Conservation (phyloP, 2,113 vertebrate species). For the Thalassoma bifasciatum region DNA sequence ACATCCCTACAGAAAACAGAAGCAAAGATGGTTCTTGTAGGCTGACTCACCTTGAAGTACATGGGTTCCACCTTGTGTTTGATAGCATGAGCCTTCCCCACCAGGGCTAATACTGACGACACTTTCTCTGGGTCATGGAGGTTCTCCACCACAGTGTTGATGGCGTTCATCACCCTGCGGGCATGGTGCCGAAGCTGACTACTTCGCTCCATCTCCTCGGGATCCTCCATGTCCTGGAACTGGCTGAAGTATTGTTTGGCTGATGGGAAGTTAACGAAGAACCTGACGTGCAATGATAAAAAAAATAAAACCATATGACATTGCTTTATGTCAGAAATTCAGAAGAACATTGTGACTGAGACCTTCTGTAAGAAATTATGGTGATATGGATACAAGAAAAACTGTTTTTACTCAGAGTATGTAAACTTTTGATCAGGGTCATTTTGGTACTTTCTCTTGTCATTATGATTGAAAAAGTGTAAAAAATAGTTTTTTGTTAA, state of each 20-base stretch:
- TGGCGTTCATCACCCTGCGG: conserved; percentile 87
- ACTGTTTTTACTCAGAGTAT: too few species aligned
- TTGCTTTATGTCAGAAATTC: too few species aligned
- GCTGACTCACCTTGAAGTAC: conserved; percentile 92
- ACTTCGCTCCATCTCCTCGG: conserved; percentile 85
- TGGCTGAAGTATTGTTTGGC: conserved; percentile 99
- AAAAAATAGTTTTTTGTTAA: too few species aligned
- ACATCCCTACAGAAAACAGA: too few species aligned
- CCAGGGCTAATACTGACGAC: conserved; percentile 89
- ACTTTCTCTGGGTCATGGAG: conserved; percentile 93
- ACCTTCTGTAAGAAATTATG: too few species aligned
- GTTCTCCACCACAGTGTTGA: conserved; percentile 92
- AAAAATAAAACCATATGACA: background rate
- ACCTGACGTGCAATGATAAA: conserved; percentile 78
- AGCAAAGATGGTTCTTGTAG: too few species aligned
- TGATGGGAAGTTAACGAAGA: conserved; percentile 96
- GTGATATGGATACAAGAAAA: too few species aligned
- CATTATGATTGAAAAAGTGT: too few species aligned
- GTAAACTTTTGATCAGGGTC: too few species aligned
- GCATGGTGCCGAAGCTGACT: conserved; percentile 90
- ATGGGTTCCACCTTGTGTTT: conserved; percentile 98
- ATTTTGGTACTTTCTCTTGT: too few species aligned
- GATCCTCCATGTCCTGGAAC: conserved; percentile 87
- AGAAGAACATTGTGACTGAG: too few species aligned
- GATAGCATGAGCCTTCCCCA: conserved; percentile 94